Evolutionary conservation across 2,797 vertebrate species (phyloP).

Genomic region (Gobio occitaniae): DNA sequence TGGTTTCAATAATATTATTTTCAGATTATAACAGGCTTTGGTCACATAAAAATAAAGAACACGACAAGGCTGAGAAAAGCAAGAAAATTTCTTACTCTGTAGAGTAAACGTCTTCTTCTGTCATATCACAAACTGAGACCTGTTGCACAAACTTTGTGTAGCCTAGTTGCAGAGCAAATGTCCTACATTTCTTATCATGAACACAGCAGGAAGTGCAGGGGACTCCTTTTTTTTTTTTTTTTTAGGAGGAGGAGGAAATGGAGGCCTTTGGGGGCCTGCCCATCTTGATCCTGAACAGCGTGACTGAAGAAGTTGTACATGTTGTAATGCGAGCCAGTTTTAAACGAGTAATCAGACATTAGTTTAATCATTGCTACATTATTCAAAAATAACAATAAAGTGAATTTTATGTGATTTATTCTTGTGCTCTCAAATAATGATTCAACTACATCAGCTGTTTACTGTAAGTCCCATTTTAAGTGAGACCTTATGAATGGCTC

Average conservation of each 20-base stretch:
- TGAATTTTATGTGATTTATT: not conserved
- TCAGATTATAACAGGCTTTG: not conserved
- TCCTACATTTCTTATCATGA: not conserved
- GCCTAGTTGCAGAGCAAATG: not conserved
- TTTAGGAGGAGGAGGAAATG: not conserved
- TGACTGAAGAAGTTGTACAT: not conserved
- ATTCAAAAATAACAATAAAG: not conserved
- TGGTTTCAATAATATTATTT: not conserved
- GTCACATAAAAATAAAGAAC: not conserved
- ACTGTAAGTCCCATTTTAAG: slow-evolving; percentile 8
- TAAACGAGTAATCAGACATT: not conserved
- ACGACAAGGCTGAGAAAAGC: not conserved
- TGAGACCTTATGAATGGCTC: slow-evolving; percentile 3
- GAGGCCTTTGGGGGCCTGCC: not conserved
- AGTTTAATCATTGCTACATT: not conserved
- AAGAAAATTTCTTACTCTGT: not conserved
- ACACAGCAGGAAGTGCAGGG: not conserved
- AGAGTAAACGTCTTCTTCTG: not conserved
- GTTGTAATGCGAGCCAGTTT: not conserved
- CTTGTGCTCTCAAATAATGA: not conserved
- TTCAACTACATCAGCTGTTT: not conserved
- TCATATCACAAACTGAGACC: not conserved
- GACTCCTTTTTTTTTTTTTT: not conserved
- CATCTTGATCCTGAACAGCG: not conserved
- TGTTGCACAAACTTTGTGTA: too few relatives aligned